Percentiles rank a stretch among this genome's conserved stretches.
phyloP scores from a whole-genome alignment of 2,113 vertebrate species.

The Murina feae region DNA sequence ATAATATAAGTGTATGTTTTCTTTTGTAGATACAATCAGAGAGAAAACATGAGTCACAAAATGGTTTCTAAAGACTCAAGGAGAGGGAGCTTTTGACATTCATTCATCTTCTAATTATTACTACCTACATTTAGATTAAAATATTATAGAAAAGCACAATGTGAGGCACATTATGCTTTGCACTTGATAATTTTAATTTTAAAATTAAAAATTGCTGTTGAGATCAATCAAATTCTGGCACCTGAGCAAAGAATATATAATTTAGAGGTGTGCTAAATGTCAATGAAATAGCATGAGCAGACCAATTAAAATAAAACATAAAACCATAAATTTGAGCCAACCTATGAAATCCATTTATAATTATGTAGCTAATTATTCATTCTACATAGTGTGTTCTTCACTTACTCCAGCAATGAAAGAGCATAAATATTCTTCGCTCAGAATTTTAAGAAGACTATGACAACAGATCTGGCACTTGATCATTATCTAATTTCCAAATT shows the following conservation, averaged over 20 bases:
- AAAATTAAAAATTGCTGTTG: neutral
- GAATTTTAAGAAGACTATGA: neutral
- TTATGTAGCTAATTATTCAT: neutral
- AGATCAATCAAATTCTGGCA: neutral
- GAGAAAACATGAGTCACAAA: neutral
- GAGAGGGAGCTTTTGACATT: neutral
- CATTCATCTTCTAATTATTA: constrained; percentile 3
- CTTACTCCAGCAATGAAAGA: neutral
- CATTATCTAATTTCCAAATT: neutral
- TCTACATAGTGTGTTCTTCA: neutral
- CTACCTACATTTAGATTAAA: neutral
- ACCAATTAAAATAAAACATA: neutral
- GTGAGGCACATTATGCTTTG: neutral
- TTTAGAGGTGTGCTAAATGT: neutral
- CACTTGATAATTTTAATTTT: neutral
- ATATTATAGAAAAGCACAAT: neutral
- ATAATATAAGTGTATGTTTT: neutral
- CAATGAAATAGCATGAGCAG: neutral
- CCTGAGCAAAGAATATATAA: neutral
- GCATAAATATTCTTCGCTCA: neutral
- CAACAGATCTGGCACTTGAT: neutral
- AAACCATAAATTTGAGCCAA: neutral
- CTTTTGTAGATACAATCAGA: neutral
- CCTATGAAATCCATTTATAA: neutral
- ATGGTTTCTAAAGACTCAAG: neutral